A percentile compares a stretch with the other conserved stretches of the same genome.
Evolutionary conservation across 2,888 invertebrate species (phyloP).

Genomic region (Hyposoter didymator): DNA sequence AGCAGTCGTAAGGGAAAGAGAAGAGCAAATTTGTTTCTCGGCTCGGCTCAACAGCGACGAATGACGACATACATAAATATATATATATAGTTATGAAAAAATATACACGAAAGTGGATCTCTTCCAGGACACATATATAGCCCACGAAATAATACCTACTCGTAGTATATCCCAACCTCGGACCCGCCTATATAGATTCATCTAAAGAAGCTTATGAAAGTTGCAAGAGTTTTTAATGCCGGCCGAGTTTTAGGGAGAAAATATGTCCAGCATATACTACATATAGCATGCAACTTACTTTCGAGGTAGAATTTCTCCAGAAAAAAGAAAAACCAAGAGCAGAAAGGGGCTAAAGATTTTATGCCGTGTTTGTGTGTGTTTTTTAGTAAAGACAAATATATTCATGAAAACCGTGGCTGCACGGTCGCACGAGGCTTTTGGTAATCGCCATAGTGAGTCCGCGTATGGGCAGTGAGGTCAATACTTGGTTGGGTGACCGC

Average conservation of each 20-base stretch:
- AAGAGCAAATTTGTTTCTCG: conserved; percentile 63
- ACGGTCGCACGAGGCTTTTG: no score
- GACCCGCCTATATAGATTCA: conserved; percentile 41
- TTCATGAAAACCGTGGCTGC: no score
- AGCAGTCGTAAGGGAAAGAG: conserved; percentile 20
- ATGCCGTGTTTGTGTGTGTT: neutral
- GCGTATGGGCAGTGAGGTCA: no score
- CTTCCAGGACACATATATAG: conserved; percentile 33
- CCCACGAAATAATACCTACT: conserved; percentile 52
- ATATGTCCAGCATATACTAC: conserved; percentile 68
- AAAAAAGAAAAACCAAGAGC: neutral
- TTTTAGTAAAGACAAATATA: neutral
- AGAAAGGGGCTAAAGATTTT: neutral
- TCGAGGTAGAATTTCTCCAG: conserved; percentile 24
- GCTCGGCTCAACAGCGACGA: conserved; percentile 54
- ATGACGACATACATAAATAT: conserved; percentile 18
- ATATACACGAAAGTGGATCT: conserved; percentile 30
- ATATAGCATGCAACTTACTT: conserved; percentile 51
- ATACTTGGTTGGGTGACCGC: no score
- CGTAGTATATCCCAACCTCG: conserved; percentile 44
- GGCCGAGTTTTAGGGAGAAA: conserved; percentile 36
- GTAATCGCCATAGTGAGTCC: no score
- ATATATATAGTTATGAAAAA: neutral
- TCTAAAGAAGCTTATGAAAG: conserved; percentile 61
- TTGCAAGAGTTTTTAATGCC: conserved; percentile 61